Evolutionary conservation across 2,113 vertebrate species (phyloP), one percentile per base, ranked within the genome.

Genomic region (Pachypanchax playfairii): DNA sequence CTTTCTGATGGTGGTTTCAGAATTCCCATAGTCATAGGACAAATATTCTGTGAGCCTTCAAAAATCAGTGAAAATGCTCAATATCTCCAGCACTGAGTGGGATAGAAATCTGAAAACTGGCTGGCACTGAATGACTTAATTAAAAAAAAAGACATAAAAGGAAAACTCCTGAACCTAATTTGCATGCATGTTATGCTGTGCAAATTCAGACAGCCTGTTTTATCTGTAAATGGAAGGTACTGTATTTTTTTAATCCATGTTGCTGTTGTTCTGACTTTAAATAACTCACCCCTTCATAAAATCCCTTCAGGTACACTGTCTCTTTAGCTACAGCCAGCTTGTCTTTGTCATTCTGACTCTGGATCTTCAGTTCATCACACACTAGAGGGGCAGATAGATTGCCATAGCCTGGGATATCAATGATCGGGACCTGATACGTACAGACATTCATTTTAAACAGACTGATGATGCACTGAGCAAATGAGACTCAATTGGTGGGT

Each of bases 321-420:
- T 98, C 97, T 65, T 98, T 99, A 73, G 97, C 97, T 87, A 98
- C 96, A 14, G 86, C 88, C 80, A 99, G 94, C 79, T 98, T 98
- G 76, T 99, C 97, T 63, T 90, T 89, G 87, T 99, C 97, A 49
- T 98, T 99, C 89, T 99, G 97, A 86, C 97, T 99, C 89, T 98
- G 95, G 78, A 99, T 95, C 92, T 98, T 98, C 65, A 99, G 85
- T 54, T 97, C 94, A 2, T 99, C 96, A 68, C 95, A 98, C 49
- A 98, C 9, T 4, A 90, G 58, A 0, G 93, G 92, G 80, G 97
- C 97, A 25, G 94, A 94, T n/a, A 99, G 93, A 75, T 77, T 94
- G 56, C 97, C 97, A 49, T 93, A 94, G n/a, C 91, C 97, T 21
- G 97, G 97, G 63, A 98, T 93, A 41, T 98, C 95, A 75, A 99